phyloP scores from a whole-genome alignment of 1,140 invertebrate genomes.

The Leptoteleia sp. region DNA sequence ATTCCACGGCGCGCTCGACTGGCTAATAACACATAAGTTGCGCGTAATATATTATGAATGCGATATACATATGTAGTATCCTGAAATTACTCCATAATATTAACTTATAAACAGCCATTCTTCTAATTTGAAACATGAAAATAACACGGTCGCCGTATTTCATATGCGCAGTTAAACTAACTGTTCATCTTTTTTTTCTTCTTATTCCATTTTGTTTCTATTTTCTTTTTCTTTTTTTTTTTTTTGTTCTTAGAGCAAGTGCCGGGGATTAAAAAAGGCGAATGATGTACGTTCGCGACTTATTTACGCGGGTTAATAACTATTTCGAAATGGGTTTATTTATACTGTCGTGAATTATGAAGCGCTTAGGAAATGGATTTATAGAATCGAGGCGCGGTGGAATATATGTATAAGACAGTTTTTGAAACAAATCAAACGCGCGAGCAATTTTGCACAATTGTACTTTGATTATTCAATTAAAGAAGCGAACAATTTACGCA shows the following conservation, averaged over 20 bases:
- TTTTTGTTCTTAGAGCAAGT: too few relatives aligned
- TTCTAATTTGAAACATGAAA: constrained; percentile 53
- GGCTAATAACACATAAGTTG: constrained; percentile 62
- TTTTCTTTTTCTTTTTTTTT: constrained; percentile 2
- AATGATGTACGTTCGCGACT: too few relatives aligned
- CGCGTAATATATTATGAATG: constrained; percentile 65
- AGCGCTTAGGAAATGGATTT: too few relatives aligned
- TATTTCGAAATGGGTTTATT: too few relatives aligned
- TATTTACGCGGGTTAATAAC: too few relatives aligned
- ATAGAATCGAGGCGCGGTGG: too few relatives aligned
- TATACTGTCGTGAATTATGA: too few relatives aligned
- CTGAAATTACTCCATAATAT: constrained; percentile 58
- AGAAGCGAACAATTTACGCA: constrained; percentile 1
- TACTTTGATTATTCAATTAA: constrained; percentile 41
- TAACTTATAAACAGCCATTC: constrained; percentile 58
- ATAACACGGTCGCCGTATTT: constrained; percentile 36
- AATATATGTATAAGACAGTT: too few relatives aligned
- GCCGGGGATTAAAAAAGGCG: too few relatives aligned
- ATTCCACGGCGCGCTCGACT: constrained; percentile 63
- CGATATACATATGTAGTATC: constrained; percentile 60
- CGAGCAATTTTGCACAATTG: background rate
- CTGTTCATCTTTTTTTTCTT: constrained; percentile 41
- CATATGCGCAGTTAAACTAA: constrained; percentile 48
- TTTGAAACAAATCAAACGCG: background rate
- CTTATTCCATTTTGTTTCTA: too few relatives aligned